phyloP scores from a whole-genome alignment of 2,888 invertebrate genomes.

The Tenthredo amoena region DNA sequence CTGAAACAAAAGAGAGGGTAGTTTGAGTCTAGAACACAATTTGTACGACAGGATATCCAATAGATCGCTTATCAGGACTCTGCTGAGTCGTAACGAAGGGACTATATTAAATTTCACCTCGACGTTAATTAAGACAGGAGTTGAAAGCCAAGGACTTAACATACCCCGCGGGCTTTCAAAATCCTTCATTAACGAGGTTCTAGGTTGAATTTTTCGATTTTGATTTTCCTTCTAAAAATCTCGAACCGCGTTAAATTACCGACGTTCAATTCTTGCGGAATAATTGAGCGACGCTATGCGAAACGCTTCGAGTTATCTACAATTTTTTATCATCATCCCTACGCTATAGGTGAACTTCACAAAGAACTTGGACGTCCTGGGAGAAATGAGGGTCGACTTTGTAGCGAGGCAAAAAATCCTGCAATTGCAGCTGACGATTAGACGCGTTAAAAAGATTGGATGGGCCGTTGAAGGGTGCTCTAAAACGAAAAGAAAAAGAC shows the following conservation, averaged over 20 bases:
- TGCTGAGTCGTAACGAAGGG: neutral
- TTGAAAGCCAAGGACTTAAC: constrained; percentile 4
- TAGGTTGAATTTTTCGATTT: neutral
- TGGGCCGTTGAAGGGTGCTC: constrained; percentile 22
- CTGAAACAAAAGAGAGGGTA: constrained; percentile 41
- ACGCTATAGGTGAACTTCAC: neutral
- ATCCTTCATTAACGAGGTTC: constrained; percentile 31
- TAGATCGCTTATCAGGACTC: constrained; percentile 6
- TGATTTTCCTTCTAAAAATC: neutral
- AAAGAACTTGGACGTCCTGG: neutral
- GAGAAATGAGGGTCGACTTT: neutral
- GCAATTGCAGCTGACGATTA: constrained; percentile 40
- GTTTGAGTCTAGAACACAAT: constrained; percentile 12
- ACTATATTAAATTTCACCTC: constrained; percentile 19
- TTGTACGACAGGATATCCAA: constrained; percentile 27
- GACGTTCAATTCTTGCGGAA: neutral
- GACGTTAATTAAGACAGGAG: constrained; percentile 37
- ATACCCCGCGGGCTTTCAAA: neutral
- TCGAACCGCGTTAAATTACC: neutral
- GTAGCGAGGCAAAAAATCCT: neutral
- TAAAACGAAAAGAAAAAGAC: constrained; percentile 16
- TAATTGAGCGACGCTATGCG: neutral
- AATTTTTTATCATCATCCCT: neutral
- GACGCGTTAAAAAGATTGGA: constrained; percentile 38
- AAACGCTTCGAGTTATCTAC: neutral